Evolutionary conservation across 2,113 vertebrate species (phyloP).

Genomic region (Rhinopomastus cyanomelas): DNA sequence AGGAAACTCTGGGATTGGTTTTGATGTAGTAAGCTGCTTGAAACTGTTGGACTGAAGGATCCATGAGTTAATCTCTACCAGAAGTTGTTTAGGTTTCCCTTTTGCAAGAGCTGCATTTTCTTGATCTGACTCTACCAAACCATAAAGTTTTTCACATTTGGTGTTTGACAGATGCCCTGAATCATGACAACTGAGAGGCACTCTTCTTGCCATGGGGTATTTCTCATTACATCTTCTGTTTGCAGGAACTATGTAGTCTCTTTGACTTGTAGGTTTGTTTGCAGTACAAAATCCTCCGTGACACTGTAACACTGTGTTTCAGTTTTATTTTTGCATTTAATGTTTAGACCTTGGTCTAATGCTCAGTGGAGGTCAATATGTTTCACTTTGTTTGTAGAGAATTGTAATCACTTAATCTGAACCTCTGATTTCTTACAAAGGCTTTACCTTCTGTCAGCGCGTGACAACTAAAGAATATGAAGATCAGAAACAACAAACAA

Average conservation of each 20-base stretch:
- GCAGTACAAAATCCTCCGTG: background rate
- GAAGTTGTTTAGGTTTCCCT: background rate
- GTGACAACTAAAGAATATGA: conserved; percentile 79
- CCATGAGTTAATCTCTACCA: background rate
- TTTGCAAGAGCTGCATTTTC: background rate
- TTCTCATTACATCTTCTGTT: background rate
- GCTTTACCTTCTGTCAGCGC: conserved; percentile 83
- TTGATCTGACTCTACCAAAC: background rate
- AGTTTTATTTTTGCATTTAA: background rate
- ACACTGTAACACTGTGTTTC: background rate
- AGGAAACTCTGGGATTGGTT: background rate
- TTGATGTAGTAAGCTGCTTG: background rate
- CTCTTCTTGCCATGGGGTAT: background rate
- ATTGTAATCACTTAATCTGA: background rate
- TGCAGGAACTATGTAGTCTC: background rate
- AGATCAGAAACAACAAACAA: conserved; percentile 74
- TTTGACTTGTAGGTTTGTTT: background rate
- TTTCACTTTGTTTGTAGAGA: background rate
- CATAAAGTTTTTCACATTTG: background rate
- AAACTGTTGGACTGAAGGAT: background rate
- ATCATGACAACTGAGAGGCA: background rate
- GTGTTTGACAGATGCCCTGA: background rate
- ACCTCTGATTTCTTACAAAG: conserved; percentile 62
- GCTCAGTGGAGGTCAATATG: background rate
- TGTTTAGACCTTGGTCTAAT: background rate